Evolutionary conservation across 2,888 invertebrate genomes (phyloP), one percentile per base, ranked within the genome.

Genomic region (Agrochola lota): DNA sequence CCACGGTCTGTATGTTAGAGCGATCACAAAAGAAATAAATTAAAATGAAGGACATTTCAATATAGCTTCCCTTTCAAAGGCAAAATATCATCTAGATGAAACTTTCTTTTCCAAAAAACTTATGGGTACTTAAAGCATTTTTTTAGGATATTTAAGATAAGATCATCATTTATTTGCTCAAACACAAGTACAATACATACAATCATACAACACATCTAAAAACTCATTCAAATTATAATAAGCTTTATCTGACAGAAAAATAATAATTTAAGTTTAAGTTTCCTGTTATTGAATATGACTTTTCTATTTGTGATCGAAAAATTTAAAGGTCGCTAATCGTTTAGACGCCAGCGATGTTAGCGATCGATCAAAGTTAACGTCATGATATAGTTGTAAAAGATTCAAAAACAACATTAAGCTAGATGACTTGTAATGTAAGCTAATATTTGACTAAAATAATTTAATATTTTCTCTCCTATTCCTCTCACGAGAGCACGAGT

Each of bases 371-470:
- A 73, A 74, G 60, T 80, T 40, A 67, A 69, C 57, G 70, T 66
- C 83, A 26, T 15, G 59, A 23, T 35, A 59, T 55, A 73, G 73
- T 80, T 85, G 62, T 46, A 49, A 70, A 80, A 74, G 55, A 71
- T 80, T 80, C 57, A 71, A 67, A 84, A 70, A 68, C 73, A 83
- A 76, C 71, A 76, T 52, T 71, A 43, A 52, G 60, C 71, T n/a
- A 9, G 72, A 71, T 75, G 46, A 40, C 71, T 77, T 59, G 60
- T 52, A 68, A 63, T 81, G 66, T 72, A 49, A 52, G 66, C 40
- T 78, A 67, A 71, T 68, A n/a, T 85, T 43, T 49, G 63, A 17
- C 69, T 71, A 43, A 46, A 59, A 67, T 73, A 64, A 35, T 74
- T 69, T 67, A 68, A 67, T 60, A 72, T 74, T 74, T 77, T 74